phyloP scores from a whole-genome alignment of 2,888 invertebrate genomes.

The Periphyllus acericola region DNA sequence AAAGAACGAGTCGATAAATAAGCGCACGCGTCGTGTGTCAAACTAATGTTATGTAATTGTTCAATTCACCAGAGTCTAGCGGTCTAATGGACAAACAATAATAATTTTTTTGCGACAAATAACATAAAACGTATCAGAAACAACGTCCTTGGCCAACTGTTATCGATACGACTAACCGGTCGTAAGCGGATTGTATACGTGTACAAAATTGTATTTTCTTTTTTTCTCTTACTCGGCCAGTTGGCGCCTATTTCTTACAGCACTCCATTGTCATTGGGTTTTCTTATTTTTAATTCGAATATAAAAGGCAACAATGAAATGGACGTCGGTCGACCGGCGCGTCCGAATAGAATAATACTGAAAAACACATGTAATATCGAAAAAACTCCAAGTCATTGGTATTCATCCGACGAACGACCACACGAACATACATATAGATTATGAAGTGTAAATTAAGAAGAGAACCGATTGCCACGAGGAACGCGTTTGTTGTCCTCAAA shows the following conservation, averaged over 20 bases:
- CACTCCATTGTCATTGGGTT: background rate
- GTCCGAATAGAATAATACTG: background rate
- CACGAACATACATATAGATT: background rate
- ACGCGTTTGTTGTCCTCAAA: background rate
- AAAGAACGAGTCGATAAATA: background rate
- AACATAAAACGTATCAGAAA: background rate
- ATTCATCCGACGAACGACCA: background rate
- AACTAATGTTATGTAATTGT: too few species aligned
- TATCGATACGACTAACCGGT: background rate
- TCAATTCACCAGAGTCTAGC: too few species aligned
- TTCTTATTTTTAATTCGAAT: background rate
- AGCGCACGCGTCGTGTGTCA: background rate
- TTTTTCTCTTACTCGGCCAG: background rate
- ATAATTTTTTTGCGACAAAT: background rate
- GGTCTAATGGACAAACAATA: too few species aligned
- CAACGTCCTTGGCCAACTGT: background rate
- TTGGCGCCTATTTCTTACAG: constrained; percentile 1
- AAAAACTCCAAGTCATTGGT: background rate
- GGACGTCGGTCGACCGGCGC: background rate
- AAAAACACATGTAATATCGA: constrained; percentile 5
- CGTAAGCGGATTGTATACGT: background rate
- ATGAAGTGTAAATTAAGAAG: background rate
- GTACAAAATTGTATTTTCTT: background rate
- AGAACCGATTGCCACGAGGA: background rate
- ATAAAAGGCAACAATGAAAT: background rate